Evolutionary conservation across 1,140 invertebrate genomes (phyloP).

Genomic region (Hycleus cichorii): DNA sequence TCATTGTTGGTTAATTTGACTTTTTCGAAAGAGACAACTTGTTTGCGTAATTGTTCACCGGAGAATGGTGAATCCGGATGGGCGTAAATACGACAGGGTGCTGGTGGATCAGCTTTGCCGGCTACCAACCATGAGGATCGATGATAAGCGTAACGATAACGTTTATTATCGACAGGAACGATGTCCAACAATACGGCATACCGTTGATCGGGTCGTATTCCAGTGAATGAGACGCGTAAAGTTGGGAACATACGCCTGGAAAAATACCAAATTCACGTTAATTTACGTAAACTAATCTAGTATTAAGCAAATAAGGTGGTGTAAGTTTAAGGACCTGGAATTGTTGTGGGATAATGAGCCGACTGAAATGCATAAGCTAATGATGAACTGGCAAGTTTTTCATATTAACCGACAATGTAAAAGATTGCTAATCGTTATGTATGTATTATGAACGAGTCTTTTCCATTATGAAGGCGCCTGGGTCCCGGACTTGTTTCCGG

Average conservation of each 20-base stretch:
- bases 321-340: neutral
- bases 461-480: conserved; percentile 25
- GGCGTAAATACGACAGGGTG: conserved; percentile 85
- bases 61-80: conserved; percentile 98
- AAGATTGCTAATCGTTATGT: conserved; percentile 26
- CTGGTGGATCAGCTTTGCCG: conserved; percentile 95
- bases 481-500: conserved; percentile 21
- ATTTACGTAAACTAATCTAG: too few relatives aligned
- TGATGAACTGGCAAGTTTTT: conserved; percentile 27
- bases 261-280: conserved; percentile 33
- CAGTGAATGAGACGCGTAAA: conserved; percentile 84
- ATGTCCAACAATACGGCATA: conserved; percentile 96
- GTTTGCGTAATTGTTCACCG: conserved; percentile 90
- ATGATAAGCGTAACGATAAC: conserved; percentile 98
- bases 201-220: conserved; percentile 50
- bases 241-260: conserved; percentile 97
- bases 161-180: conserved; percentile 92
- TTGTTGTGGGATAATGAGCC: conserved; percentile 20
- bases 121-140: conserved; percentile 97
- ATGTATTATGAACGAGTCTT: conserved; percentile 16
- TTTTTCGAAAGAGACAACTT: conserved; percentile 98
- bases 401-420: conserved; percentile 13
- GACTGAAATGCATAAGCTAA: conserved; percentile 28
- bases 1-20: conserved; percentile 99
- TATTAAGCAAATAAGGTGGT: too few relatives aligned